phyloP scores from a whole-genome alignment of 2,888 invertebrate genomes.

The Euphydryas editha region DNA sequence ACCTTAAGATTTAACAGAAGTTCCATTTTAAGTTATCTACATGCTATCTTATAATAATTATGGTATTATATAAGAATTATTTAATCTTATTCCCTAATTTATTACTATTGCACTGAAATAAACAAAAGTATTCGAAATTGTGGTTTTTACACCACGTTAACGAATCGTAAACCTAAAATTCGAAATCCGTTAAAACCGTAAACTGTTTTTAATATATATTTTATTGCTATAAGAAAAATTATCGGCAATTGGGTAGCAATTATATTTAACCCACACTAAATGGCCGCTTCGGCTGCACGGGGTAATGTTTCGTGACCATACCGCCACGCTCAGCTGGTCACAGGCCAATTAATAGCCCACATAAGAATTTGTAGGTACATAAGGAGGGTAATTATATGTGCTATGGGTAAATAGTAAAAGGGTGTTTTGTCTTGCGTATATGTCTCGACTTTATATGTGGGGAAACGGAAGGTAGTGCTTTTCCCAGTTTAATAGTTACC shows the following conservation, averaged over 20 bases:
- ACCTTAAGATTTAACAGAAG: no score
- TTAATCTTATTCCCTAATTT: no score
- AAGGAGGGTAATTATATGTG: slow-evolving; percentile 27
- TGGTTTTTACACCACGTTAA: neutral
- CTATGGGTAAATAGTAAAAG: slow-evolving; percentile 9
- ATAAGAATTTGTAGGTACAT: slow-evolving; percentile 42
- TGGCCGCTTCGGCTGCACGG: slow-evolving; percentile 50
- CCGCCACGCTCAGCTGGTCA: slow-evolving; percentile 53
- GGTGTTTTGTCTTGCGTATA: slow-evolving; percentile 6
- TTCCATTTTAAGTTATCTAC: no score
- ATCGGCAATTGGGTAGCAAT: slow-evolving; percentile 54
- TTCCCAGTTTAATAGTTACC: no score
- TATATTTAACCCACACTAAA: slow-evolving; percentile 60
- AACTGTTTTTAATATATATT: slow-evolving; percentile 37
- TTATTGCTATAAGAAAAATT: slow-evolving; percentile 42
- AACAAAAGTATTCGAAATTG: neutral
- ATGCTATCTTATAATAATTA: no score
- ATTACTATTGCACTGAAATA: neutral
- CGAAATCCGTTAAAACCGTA: slow-evolving; percentile 27
- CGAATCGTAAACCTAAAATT: neutral
- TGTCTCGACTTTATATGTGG: neutral
- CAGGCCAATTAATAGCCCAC: slow-evolving; percentile 34
- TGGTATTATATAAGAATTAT: no score
- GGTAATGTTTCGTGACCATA: slow-evolving; percentile 67
- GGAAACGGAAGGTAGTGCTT: neutral